Percentiles rank a stretch among this genome's conserved stretches.
Conservation (phyloP, 2,797 vertebrate genomes). For the Poliocrania exsul region DNA sequence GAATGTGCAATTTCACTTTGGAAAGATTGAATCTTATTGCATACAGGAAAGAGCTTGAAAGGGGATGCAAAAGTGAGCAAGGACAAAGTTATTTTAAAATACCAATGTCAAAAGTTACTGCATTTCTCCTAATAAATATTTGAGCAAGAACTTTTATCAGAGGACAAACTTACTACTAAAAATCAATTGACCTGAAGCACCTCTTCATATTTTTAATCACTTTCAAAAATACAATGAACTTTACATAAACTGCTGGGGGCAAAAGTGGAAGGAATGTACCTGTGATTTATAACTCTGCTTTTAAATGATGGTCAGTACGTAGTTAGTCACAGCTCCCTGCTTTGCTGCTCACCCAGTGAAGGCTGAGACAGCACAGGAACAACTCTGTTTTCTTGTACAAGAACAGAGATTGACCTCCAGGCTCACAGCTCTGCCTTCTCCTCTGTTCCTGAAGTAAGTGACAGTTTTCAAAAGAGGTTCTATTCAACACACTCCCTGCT, state of each 20-base stretch:
- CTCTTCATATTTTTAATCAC: not conserved
- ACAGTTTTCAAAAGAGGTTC: not conserved
- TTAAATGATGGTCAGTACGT: not conserved
- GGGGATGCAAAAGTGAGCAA: not conserved
- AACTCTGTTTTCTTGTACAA: not conserved
- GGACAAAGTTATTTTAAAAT: not conserved
- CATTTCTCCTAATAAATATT: not conserved
- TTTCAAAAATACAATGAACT: not conserved
- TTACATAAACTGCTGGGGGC: not conserved
- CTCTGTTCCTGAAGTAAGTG: not conserved
- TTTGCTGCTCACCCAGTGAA: not conserved
- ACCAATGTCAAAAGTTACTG: not conserved
- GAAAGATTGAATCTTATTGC: not conserved
- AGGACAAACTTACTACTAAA: not conserved
- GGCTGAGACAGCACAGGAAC: rapidly evolving
- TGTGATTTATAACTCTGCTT: not conserved
- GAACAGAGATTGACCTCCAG: not conserved
- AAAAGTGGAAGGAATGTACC: not conserved
- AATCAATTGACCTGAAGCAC: not conserved
- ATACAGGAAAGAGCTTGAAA: not conserved
- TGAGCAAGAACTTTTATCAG: not conserved
- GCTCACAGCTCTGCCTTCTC: not conserved
- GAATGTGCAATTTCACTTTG: not conserved
- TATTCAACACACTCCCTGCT: not conserved
- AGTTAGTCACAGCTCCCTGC: not conserved